phyloP scores from a whole-genome alignment of 2,113 vertebrate species.

The Campylorhamphus procurvoides region DNA sequence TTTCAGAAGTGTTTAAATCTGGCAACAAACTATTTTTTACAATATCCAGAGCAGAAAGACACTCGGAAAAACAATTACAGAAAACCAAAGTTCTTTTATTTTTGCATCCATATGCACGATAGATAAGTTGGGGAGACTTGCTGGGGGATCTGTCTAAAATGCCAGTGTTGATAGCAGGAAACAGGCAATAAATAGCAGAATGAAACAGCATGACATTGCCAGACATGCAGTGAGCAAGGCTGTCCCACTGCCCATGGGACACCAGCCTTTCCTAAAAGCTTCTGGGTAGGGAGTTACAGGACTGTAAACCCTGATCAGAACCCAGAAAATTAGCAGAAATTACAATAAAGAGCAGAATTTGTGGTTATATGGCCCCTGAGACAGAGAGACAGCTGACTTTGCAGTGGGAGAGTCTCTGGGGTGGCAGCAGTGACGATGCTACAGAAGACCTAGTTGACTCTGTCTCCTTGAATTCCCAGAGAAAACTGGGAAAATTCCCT shows the following conservation, averaged over 20 bases:
- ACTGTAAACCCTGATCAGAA: neutral
- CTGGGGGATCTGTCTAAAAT: neutral
- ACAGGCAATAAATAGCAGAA: accelerated
- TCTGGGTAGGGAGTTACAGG: neutral
- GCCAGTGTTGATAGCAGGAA: neutral
- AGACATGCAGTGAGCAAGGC: accelerated
- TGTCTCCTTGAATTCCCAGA: neutral
- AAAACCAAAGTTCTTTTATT: neutral
- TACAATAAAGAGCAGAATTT: neutral
- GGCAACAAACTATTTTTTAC: neutral
- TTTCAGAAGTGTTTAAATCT: neutral
- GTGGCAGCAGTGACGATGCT: neutral
- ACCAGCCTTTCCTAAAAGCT: neutral
- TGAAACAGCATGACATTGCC: accelerated
- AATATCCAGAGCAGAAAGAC: neutral
- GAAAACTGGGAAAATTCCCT: neutral
- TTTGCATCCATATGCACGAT: neutral
- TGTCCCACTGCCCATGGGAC: neutral
- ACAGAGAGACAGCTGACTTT: neutral
- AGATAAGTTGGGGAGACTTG: neutral
- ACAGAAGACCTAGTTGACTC: neutral
- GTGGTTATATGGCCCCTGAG: neutral
- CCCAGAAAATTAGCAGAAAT: neutral
- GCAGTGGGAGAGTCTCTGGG: neutral
- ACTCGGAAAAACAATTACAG: neutral